phyloP scores from a whole-genome alignment of 2,888 invertebrate genomes.

The Lasioglossum calceatum region DNA sequence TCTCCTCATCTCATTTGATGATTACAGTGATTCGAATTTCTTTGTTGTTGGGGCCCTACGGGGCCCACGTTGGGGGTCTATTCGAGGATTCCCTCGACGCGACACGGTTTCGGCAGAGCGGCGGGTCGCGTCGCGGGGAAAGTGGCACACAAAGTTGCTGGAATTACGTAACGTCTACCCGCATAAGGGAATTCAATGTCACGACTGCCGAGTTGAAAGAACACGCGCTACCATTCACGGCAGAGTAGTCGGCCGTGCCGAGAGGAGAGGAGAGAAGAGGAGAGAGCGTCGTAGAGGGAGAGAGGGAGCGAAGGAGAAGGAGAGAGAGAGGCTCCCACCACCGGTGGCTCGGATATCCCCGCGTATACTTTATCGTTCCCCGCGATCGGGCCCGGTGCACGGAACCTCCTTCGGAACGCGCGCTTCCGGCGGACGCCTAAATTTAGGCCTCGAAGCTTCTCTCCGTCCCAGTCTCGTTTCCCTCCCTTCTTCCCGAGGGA shows the following conservation, averaged over 20 bases:
- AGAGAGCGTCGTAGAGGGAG: slow-evolving; percentile 22
- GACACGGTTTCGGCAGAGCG: slow-evolving; percentile 6
- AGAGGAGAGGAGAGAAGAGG: slow-evolving; percentile 42
- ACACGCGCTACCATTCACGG: slow-evolving; percentile 64
- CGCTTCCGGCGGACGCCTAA: slow-evolving; percentile 77
- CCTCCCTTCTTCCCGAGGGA: not conserved
- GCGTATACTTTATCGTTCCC: slow-evolving; percentile 55
- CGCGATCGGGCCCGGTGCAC: slow-evolving; percentile 64
- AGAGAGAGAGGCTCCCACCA: slow-evolving; percentile 22
- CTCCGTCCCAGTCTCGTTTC: not conserved
- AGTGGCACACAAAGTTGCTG: slow-evolving; percentile 52
- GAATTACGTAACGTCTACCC: slow-evolving; percentile 61
- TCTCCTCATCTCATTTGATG: not conserved
- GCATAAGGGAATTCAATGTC: slow-evolving; percentile 66
- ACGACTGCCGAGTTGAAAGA: slow-evolving; percentile 64
- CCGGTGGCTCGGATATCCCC: slow-evolving; percentile 29
- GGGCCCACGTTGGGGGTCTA: not conserved
- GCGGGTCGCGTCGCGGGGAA: slow-evolving; percentile 16
- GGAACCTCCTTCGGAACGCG: slow-evolving; percentile 61
- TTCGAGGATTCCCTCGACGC: not conserved
- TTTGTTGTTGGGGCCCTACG: not conserved
- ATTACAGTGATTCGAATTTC: too few relatives aligned
- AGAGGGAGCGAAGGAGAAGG: not conserved
- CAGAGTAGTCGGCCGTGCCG: slow-evolving; percentile 57
- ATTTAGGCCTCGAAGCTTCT: slow-evolving; percentile 71